phyloP scores from a whole-genome alignment of 2,797 vertebrate genomes.

The Hozukius guyotensis region DNA sequence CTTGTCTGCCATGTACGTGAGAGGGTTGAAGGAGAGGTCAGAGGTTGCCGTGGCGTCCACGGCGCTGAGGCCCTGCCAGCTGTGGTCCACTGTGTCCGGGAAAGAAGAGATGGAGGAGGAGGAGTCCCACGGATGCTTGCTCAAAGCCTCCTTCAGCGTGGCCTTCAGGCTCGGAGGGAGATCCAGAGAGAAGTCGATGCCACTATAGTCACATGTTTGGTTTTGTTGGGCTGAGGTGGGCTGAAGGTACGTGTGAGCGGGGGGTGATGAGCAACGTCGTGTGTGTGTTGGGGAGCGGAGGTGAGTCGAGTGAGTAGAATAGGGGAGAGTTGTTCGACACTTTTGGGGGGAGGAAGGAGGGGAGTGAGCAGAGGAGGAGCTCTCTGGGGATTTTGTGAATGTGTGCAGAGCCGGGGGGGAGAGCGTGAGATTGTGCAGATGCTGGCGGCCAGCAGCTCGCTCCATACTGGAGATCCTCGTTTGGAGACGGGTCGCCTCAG shows the following conservation, averaged over 20 bases:
- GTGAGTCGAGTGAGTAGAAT: not conserved
- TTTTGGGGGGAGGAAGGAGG: conserved; percentile 24
- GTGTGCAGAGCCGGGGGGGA: conserved; percentile 29
- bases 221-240: not conserved
- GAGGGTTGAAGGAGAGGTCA: conserved; percentile 86
- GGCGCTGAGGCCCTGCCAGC: conserved; percentile 70
- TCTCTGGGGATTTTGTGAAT: conserved; percentile 8
- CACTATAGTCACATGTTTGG: conserved; percentile 48
- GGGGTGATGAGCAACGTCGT: conserved; percentile 5
- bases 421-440: conserved; percentile 16
- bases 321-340: not conserved
- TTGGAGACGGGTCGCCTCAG: conserved; percentile 85
- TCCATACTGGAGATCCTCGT: conserved; percentile 83
- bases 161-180: conserved; percentile 77
- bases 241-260: conserved; percentile 47
- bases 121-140: conserved; percentile 54
- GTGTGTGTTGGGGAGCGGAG: conserved; percentile 3
- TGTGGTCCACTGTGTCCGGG: conserved; percentile 40
- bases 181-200: conserved; percentile 75
- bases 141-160: conserved; percentile 67
- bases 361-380: conserved; percentile 4
- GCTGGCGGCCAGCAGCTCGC: conserved; percentile 74
- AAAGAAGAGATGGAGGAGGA: conserved; percentile 40
- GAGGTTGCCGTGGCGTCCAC: conserved; percentile 59
- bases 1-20: conserved; percentile 81